phyloP scores from a whole-genome alignment of 2,113 vertebrate genomes.

The Elaphurus davidianus region DNA sequence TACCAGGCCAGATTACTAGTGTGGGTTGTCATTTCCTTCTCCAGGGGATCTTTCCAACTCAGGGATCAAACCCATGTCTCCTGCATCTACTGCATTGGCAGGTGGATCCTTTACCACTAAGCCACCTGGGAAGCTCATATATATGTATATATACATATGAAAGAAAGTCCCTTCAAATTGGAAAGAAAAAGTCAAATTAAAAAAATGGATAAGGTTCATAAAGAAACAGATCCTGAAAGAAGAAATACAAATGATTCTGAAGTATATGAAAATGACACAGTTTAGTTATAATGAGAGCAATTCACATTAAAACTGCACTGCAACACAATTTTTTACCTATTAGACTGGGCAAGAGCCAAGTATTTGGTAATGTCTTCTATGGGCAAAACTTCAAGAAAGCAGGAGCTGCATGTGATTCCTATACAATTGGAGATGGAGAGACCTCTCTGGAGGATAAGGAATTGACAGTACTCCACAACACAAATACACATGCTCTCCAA shows the following conservation, averaged over 20 bases:
- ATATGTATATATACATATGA: background rate
- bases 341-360: background rate
- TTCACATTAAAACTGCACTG: background rate
- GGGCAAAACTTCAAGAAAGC: background rate
- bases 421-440: background rate
- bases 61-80: background rate
- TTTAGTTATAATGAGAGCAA: background rate
- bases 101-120: background rate
- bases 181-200: background rate
- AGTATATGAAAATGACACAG: background rate
- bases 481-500: background rate
- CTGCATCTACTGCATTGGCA: background rate
- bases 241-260: background rate
- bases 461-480: background rate
- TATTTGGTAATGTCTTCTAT: background rate
- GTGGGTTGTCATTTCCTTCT: background rate
- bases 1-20: background rate
- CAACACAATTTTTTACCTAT: background rate
- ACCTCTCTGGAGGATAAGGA: background rate
- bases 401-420: background rate
- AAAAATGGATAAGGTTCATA: background rate
- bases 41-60: background rate
- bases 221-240: background rate
- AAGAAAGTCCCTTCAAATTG: background rate
- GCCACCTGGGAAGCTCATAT: background rate